These are phyloP conservation scores for Diaphora mendica DNA, from an alignment of 2,888 invertebrate species.

Conservation along the genomic window DNA sequence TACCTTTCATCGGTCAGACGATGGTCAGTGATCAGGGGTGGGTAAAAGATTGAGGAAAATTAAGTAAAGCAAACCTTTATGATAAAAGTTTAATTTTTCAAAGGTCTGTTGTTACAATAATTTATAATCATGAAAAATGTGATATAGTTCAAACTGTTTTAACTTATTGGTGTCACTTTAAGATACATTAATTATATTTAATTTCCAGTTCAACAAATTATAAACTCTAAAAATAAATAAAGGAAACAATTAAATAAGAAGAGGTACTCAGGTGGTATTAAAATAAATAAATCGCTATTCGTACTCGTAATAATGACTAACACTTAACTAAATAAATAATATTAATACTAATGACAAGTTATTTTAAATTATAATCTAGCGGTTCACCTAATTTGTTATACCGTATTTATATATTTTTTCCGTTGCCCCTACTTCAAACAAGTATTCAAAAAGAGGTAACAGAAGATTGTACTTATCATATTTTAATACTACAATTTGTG, in stretches of 20 bases:
- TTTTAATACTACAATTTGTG: conserved; percentile 77
- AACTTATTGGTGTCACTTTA: conserved; percentile 35
- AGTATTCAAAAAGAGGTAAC: conserved; percentile 82
- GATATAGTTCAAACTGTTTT: conserved; percentile 39
- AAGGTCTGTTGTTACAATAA: conserved; percentile 45
- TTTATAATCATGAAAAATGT: conserved; percentile 35
- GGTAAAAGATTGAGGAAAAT: conserved; percentile 28
- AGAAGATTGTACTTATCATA: conserved; percentile 82
- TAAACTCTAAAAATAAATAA: conserved; percentile 60
- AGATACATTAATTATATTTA: conserved; percentile 38
- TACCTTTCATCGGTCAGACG: too few species aligned
- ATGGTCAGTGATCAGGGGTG: too few species aligned
- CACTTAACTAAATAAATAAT: conserved; percentile 84
- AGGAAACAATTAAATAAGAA: conserved; percentile 70
- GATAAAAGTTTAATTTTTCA: conserved; percentile 61
- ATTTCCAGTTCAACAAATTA: conserved; percentile 55
- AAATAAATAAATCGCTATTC: conserved; percentile 74
- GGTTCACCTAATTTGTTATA: conserved; percentile 81
- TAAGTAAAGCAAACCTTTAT: conserved; percentile 48
- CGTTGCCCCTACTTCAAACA: conserved; percentile 80
- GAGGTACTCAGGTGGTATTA: conserved; percentile 85
- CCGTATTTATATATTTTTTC: conserved; percentile 75
- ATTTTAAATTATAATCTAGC: conserved; percentile 83
- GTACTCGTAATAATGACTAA: conserved; percentile 74
- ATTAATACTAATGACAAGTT: conserved; percentile 86